Base-by-base conservation (phyloP, 2,113 vertebrate species). In the Tinamus guttatus region DNA sequence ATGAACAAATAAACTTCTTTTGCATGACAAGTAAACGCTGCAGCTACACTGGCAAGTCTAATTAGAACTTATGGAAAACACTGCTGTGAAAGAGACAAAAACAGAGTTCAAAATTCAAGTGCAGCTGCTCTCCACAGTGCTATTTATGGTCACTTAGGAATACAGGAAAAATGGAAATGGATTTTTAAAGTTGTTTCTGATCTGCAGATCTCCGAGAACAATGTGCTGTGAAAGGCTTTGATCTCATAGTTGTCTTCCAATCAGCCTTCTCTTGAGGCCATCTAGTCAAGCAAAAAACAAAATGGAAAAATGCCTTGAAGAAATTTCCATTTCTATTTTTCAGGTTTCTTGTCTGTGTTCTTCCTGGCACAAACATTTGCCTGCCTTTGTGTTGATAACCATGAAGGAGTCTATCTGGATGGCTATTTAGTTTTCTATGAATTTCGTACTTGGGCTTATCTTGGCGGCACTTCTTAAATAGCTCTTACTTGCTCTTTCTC, bases 1-100 rank as follows among this genome's bases (percentile, higher is more conserved):
- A 60, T 83, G 76, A 88, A 90, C 69, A 86, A 92, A 95, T 84
- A 87, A 94, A 82, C 70, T 81, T 81, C 70, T 89, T 69, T 52
- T 92, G 47, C 59, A 45, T 41, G 85, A 85, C 36, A 88, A 93
- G 11, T 71, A 77, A 94, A 81, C 67, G 68, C 52, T 91, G 78
- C 52, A 13, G 40, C 11, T 80, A 94, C 25, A 65, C 6, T 78
- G 4, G 14, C 52, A 62, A 49, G 20, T 20, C 83, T 74, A 81
- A 91, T 90, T 71, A 86, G 76, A 67, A 54, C 10, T 77, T 70
- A 41, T 1, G 52, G 45, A 78, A 88, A 77, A 86, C 25, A 15
- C 3, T 58, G 52, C 21, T 85, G 38, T 0, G 2, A 95, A 95
- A 17, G 2, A 63, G 59, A 41, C 6, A 38, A 80, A 82, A 71